These are phyloP conservation scores for Protonemura montana DNA, from an alignment of 2,888 invertebrate species.

Conservation along the genomic window DNA sequence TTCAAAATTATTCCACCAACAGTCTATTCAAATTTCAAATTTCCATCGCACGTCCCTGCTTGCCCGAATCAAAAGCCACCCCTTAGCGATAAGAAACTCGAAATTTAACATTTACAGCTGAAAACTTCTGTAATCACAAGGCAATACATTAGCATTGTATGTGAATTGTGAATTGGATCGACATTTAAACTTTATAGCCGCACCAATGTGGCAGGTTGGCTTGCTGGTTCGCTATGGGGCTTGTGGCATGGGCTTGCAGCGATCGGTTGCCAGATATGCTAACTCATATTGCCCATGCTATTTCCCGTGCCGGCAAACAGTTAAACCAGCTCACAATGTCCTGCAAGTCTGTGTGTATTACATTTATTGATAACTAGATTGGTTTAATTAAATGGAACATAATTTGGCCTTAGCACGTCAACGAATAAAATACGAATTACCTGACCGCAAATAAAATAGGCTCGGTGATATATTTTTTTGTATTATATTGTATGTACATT, in stretches of 20 bases:
- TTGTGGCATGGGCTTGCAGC: too few species aligned
- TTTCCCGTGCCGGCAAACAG: constrained; percentile 25
- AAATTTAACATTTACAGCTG: neutral
- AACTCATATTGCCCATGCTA: constrained; percentile 19
- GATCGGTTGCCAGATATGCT: neutral
- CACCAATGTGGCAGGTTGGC: neutral
- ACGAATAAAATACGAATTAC: constrained; percentile 12
- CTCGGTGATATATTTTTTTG: neutral
- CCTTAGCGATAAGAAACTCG: neutral
- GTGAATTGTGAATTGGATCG: constrained; percentile 5
- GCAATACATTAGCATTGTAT: constrained; percentile 12
- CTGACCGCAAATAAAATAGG: neutral
- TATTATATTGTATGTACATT: neutral
- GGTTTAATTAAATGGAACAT: constrained; percentile 12
- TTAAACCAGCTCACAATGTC: neutral
- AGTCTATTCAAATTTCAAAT: neutral
- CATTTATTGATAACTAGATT: constrained; percentile 7
- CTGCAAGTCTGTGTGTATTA: neutral
- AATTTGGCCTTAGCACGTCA: neutral
- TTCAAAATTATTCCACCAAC: neutral
- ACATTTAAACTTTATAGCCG: neutral
- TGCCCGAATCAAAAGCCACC: neutral
- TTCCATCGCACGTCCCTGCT: neutral
- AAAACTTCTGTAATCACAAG: constrained; percentile 4
- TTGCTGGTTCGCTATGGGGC: too few species aligned